phyloP scores from a whole-genome alignment of 2,113 vertebrate species.

The Malaclemys terrapin region DNA sequence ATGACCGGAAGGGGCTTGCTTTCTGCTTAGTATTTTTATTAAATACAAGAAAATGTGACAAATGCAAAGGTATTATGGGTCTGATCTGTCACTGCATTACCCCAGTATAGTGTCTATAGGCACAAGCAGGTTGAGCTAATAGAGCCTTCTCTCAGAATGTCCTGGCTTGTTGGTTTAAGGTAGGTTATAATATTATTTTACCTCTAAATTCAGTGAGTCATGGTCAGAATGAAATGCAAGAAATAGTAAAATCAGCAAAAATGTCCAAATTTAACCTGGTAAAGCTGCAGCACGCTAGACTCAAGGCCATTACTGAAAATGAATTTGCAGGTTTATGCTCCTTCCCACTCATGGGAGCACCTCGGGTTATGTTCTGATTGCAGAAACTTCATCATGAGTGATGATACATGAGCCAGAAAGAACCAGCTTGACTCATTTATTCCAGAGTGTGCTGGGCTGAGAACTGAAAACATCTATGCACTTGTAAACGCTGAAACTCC shows the following conservation, averaged over 20 bases:
- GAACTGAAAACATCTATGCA: neutral
- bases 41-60: neutral
- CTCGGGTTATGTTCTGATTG: neutral
- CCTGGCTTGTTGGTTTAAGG: neutral
- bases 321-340: neutral
- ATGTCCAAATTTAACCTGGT: neutral
- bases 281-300: neutral
- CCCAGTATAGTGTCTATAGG: neutral
- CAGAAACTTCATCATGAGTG: slow-evolving; percentile 11
- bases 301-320: slow-evolving; percentile 14
- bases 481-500: neutral
- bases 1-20: neutral
- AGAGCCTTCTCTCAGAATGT: neutral
- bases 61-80: neutral
- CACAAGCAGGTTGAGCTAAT: neutral
- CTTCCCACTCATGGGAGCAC: neutral
- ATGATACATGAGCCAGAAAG: neutral
- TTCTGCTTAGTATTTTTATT: neutral
- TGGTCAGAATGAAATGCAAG: neutral
- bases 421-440: neutral
- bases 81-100: neutral
- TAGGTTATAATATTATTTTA: neutral
- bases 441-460: accelerated
- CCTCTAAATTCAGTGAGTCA: neutral
- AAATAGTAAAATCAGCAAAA: slow-evolving; percentile 19